Percentiles rank a stretch among this genome's conserved stretches.
Evolutionary conservation across 2,888 invertebrate species (phyloP).

Genomic region (Griposia aprilina): DNA sequence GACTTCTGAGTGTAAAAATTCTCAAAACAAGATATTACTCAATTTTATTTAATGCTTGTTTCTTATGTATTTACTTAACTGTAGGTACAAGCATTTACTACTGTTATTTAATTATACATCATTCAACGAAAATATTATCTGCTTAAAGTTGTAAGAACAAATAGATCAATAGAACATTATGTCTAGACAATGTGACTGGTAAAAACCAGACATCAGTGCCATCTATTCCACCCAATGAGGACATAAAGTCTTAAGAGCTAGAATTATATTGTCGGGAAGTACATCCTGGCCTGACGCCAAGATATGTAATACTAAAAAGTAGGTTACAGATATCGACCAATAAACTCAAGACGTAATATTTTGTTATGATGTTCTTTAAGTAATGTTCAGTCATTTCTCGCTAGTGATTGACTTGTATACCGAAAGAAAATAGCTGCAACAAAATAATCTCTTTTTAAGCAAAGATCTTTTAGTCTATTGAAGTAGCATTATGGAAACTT

Average conservation of each 20-base stretch:
- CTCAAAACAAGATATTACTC: background rate
- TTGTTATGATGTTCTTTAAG: slow-evolving; percentile 11
- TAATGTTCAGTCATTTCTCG: slow-evolving; percentile 3
- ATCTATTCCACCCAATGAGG: slow-evolving; percentile 42
- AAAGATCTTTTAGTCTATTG: background rate
- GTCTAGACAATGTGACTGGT: slow-evolving; percentile 3
- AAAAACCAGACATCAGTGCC: slow-evolving; percentile 24
- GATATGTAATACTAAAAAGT: slow-evolving; percentile 53
- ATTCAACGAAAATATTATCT: background rate
- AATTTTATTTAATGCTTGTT: background rate
- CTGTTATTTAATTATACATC: slow-evolving; percentile 3
- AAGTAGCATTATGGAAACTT: background rate
- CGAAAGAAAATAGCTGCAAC: background rate
- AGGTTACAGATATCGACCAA: slow-evolving; percentile 43
- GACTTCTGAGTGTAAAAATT: background rate
- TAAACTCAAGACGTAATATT: slow-evolving; percentile 32
- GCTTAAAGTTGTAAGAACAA: background rate
- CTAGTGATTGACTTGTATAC: background rate
- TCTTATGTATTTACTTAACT: slow-evolving; percentile 32
- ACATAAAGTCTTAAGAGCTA: slow-evolving; percentile 54
- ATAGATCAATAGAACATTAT: background rate
- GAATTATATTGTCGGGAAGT: slow-evolving; percentile 46
- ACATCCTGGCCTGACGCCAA: slow-evolving; percentile 59
- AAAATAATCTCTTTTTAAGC: background rate
- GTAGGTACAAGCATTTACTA: background rate